These are phyloP conservation scores for Phengaris arion DNA, from an alignment of 2,888 invertebrate genomes.

Conservation along the genomic window DNA sequence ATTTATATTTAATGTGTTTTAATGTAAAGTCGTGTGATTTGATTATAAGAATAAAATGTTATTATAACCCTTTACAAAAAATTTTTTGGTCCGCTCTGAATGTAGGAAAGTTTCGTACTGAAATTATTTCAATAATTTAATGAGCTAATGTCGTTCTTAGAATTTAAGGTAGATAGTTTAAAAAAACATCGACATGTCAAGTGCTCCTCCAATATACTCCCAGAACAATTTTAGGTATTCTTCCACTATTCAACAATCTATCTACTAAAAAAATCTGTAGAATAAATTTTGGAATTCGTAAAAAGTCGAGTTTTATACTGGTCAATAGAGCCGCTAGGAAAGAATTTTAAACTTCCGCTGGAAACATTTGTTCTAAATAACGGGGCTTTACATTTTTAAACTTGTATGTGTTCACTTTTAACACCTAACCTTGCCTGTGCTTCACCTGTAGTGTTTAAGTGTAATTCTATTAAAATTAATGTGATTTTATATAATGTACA, in stretches of 20 bases:
- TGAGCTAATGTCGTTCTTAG: background rate
- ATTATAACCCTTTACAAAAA: background rate
- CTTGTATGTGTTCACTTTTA: background rate
- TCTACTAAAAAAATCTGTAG: background rate
- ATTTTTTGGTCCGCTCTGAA: background rate
- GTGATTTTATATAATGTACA: slow-evolving; percentile 27
- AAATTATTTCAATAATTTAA: background rate
- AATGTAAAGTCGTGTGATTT: background rate
- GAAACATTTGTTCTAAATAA: background rate
- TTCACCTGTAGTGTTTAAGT: slow-evolving; percentile 20
- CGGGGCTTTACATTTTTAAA: background rate
- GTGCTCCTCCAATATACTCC: background rate
- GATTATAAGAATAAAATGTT: no score
- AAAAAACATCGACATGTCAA: background rate
- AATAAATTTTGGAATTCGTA: background rate
- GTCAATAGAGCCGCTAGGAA: background rate
- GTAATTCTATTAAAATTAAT: slow-evolving; percentile 20
- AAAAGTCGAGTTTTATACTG: background rate
- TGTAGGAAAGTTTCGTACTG: background rate
- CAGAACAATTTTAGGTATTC: background rate
- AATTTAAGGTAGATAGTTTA: background rate
- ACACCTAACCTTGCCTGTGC: slow-evolving; percentile 23
- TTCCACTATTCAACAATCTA: background rate
- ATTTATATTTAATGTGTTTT: background rate
- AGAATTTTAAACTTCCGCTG: background rate